Evolutionary conservation across 1,140 invertebrate species (phyloP), one percentile per base, ranked within the genome.

Genomic region (Ceratoteleas bidentatus): DNA sequence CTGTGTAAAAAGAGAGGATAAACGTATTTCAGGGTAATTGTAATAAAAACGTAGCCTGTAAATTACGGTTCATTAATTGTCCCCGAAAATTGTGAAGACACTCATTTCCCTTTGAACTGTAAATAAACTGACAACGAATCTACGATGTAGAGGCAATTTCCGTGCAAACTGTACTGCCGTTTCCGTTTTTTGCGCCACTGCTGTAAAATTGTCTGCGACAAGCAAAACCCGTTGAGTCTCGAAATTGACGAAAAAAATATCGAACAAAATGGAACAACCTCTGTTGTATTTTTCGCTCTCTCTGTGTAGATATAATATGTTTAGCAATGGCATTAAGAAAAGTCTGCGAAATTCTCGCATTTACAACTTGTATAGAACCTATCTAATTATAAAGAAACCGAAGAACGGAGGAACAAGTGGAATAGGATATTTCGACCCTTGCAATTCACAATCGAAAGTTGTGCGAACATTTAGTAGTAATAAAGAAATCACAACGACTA

Each of bases 401-500:
- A 58, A 15, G 16, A 58, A 50, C 14, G 36, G 43, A 15, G 16
- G 43, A 50, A 14, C 47, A 40, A 58, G 3, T 3, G 8, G 11
- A 57, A 40, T 60, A 73, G 52, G 9, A 56, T 58, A 74, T 74
- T 74, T 65, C 61, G 53, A 58, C 34, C 61, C 47, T 74, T 34
- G 61, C 60, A 74, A 58, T 38, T 65, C 24, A 65, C 70, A 65
- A 74, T 58, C 53, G 53, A 65, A 74, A 64, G 34, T 75, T 60
- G 56, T 60, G 56, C 47, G 13, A 66, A 66, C 47, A 66, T 74
- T 60, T 76, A 68, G 47, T 57, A 69, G 49, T 76, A 69, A 76
- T 76, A 69, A 76, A 40, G 57, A 76, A 76, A 76, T 65, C 66
- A 78, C 66, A 78, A 78, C 75, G 75, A 78, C 60, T 78, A 70